Base-by-base conservation (phyloP, 1,140 invertebrate species). In the Drosophila teissieri region DNA sequence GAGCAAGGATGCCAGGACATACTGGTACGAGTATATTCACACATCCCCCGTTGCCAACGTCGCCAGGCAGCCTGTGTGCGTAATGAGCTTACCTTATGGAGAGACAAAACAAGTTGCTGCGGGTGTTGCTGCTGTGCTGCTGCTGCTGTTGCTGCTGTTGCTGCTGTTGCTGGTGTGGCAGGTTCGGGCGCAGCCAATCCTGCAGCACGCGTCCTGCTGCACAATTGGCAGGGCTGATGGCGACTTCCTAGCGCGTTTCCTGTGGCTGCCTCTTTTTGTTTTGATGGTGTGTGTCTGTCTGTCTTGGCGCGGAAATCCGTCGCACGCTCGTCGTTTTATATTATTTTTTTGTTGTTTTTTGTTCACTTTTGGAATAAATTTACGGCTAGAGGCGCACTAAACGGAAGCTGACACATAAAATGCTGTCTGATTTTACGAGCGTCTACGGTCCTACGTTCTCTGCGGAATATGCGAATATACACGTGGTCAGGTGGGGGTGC, bases 71-170 rank as follows among this genome's bases (percentile, higher is more conserved):
- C 40, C 83, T 69, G 70, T 70, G 60, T 39, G 58, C 75, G 79
- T 86, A 86, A 86, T 88, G 83, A 86, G 83, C 83, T 86, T 86
- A 86, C 83, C 83, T 86, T 88, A 79, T 79, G 62, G 70, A 88
- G 79, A 82, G 78, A 81, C 64, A 81, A 78, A 78, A 67, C 62
- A 54, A 79, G 70, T 62, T 60, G 63, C 15, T 70, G 48, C 52
- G 72, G 46, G 39, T 51, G 68, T 12, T 68, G 45, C 39, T 73
- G 44, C 37, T 78, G 40, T 63, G 61, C 15, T 74, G 58, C 44
- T 56, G 27, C 40, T n/a, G n/a, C n/a, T n/a, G n/a, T n/a, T 48
- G 31, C 15, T 56, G 19, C n/a, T 65, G 22, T 12, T 48, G 44
- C 17, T 70, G 61, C 22, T 46, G 27, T 44, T 72, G 61, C 46